These are phyloP conservation scores for Percopsis transmontana DNA, from an alignment of 2,113 vertebrate species.

Conservation along the genomic window DNA sequence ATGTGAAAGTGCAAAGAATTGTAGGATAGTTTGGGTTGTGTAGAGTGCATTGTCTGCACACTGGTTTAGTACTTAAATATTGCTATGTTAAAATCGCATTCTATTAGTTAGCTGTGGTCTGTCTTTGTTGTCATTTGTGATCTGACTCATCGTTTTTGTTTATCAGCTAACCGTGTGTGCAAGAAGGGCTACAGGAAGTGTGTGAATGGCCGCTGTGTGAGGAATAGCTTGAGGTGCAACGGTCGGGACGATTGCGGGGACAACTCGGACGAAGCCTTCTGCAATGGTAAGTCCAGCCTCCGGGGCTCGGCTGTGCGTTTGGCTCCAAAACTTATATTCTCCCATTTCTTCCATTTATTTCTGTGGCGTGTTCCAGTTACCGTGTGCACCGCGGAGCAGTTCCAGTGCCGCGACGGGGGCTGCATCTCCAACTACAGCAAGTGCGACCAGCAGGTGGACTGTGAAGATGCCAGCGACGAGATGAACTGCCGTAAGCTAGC, in stretches of 20 bases:
- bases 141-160: constrained; percentile 14
- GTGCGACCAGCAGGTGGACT: constrained; percentile 94
- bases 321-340: background rate
- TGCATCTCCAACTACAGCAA: constrained; percentile 93
- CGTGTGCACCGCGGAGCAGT: constrained; percentile 83
- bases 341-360: background rate
- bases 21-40: too few species aligned
- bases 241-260: constrained; percentile 90
- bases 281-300: constrained; percentile 86
- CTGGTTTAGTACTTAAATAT: too few species aligned
- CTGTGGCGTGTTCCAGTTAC: constrained; percentile 79
- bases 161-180: constrained; percentile 87
- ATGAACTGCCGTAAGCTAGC: constrained; percentile 93
- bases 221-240: constrained; percentile 88
- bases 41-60: too few species aligned
- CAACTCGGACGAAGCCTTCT: constrained; percentile 91
- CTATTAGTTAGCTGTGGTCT: too few species aligned
- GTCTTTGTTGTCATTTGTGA: constrained; percentile 23
- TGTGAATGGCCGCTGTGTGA: constrained; percentile 88
- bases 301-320: background rate
- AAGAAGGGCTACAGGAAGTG: constrained; percentile 93
- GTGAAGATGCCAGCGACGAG: constrained; percentile 91
- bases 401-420: constrained; percentile 88
- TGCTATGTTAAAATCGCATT: too few species aligned
- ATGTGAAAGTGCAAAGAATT: too few species aligned